phyloP scores from a whole-genome alignment of 2,888 invertebrate genomes.

The Lucinisca nassula region DNA sequence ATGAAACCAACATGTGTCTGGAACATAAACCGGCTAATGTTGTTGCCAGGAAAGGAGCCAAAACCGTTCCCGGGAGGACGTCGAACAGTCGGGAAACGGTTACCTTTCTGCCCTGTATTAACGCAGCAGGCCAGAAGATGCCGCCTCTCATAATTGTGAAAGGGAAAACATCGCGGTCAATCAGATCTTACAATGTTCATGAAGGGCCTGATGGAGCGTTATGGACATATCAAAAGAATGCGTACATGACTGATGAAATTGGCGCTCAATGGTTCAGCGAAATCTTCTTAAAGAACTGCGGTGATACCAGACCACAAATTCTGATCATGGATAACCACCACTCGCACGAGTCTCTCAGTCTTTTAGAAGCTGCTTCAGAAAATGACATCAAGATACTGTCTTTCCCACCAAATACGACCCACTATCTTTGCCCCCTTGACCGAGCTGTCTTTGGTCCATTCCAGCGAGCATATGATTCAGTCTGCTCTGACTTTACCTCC shows the following conservation, averaged over 20 bases:
- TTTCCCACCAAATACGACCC: not conserved
- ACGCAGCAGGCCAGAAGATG: constrained; percentile 20
- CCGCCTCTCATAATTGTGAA: constrained; percentile 50
- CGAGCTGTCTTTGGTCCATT: not conserved
- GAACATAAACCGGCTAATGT: not conserved
- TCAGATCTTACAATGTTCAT: not conserved
- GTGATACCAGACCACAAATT: not conserved
- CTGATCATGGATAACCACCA: not conserved
- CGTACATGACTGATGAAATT: not conserved
- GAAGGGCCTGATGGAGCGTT: not conserved
- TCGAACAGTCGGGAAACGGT: not conserved
- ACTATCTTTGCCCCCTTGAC: not conserved
- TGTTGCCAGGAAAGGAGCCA: not conserved
- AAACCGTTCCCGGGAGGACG: constrained; percentile 2
- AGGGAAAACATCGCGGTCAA: constrained; percentile 31
- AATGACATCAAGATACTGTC: not conserved
- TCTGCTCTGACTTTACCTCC: not conserved
- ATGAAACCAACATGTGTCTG: constrained; percentile 3
- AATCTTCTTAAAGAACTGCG: not conserved
- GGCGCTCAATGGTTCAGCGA: not conserved
- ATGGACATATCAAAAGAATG: constrained; percentile 6
- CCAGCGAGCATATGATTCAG: not conserved
- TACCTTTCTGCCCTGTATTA: constrained; percentile 4
- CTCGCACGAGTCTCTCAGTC: not conserved
- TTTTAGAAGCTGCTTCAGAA: constrained; percentile 18